Base-by-base conservation (phyloP, 2,888 invertebrate genomes). In the Clitarchus hookeri region DNA sequence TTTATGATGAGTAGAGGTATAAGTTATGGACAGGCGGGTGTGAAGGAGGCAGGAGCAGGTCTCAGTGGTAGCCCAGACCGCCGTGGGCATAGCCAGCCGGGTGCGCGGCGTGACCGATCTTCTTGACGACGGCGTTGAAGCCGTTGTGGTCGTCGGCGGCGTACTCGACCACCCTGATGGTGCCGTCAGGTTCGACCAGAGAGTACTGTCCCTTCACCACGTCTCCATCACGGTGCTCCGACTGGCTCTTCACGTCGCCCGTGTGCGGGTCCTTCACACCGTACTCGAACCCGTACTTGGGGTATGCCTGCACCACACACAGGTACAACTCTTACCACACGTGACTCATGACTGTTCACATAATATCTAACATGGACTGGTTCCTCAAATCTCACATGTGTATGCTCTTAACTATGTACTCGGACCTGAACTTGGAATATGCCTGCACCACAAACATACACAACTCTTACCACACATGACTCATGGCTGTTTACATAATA, bases 201-300 rank as follows among this genome's bases (percentile, higher is more conserved):
- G 36, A 19, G 82, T 82, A 82, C 82, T 82, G 82, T 16, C 82
- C 82, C 82, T 82, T 36, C 36, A 82, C 82, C 25, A 36, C 82
- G 36, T 82, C 82, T 3, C 82, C 82, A 23, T 82, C 82, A 36
- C 82, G 82, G 11, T 82, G 82, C 23, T 82, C 82, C 16, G 82
- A 82, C 82, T 82, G 82, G 82, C 82, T 82, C 44, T 82, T 82
- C 44, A 82, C 44, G 44, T 65, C 65, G 19, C 65, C 65, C 65
- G 65, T 65, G 65, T 65, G 65, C 65, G 6, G 65, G 65, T 65
- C 65, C 65, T 19, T n/a, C 65, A 65, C 65, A 23, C 65, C 65
- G 65, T 65, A 65, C 65, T 65, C 65, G 65, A 65, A 65, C 65
- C 65, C 65, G 65, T 65, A 65, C 65, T 65, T 65, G 65, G 65